Conservation (phyloP, 2,113 vertebrate genomes). For the Leucopsar rothschildi region DNA sequence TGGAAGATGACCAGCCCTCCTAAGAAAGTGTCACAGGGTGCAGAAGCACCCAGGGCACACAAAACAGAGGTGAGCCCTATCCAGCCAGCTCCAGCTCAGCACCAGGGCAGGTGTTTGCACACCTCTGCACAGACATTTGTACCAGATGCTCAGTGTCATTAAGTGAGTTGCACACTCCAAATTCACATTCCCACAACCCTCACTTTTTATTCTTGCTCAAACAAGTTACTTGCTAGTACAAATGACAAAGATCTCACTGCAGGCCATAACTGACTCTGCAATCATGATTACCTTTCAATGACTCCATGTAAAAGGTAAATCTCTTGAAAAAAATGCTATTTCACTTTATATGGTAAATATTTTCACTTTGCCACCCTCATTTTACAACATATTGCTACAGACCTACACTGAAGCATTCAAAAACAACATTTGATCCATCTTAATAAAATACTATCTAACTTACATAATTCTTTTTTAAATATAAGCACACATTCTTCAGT, state of each 20-base stretch:
- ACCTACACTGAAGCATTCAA: background rate
- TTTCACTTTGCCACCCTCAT: background rate
- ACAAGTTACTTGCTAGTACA: background rate
- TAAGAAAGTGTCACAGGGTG: fast-evolving
- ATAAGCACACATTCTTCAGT: background rate
- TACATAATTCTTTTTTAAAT: background rate
- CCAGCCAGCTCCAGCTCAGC: background rate
- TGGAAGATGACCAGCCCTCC: background rate
- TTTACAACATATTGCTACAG: background rate
- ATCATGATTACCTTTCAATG: background rate
- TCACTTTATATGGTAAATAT: background rate
- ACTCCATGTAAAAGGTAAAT: background rate
- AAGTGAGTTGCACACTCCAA: background rate
- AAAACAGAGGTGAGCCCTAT: background rate
- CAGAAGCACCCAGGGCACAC: background rate
- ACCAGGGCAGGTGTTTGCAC: background rate
- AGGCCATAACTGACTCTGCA: background rate
- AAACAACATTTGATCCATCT: background rate
- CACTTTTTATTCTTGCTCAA: background rate
- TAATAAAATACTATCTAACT: background rate
- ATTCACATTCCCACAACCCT: background rate
- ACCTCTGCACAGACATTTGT: background rate
- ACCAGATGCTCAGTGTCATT: background rate
- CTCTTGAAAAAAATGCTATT: background rate
- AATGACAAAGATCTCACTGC: background rate